Base-by-base conservation (phyloP, 2,797 vertebrate genomes). In the Labroides dimidiatus region DNA sequence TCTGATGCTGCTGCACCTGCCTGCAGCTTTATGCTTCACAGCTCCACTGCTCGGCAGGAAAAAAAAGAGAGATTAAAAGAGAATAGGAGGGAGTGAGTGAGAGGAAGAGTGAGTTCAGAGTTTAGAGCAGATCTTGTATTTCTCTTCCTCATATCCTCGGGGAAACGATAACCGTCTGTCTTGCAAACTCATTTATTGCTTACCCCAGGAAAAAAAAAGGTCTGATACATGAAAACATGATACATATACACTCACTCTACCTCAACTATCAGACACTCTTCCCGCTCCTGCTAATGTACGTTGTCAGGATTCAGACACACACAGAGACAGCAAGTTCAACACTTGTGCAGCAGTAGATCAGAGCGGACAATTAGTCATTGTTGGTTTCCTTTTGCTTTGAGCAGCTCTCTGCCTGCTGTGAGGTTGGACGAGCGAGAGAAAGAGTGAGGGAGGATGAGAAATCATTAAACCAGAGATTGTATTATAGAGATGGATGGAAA, bases 341-440 rank as follows among this genome's bases (percentile, higher is more conserved):
- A 56, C 65, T 44, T 64, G 66, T 90, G 78, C 42, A 47, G 80
- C 77, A 74, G 81, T 88, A 90, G 89, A 92, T 82, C 87, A 85
- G 69, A 83, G 69, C 51, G 51, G 80, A 82, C 80, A 89, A 87
- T 90, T 91, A 81, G 79, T 88, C 75, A 81, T 75, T 77, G 64
- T 84, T 62, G 77, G 49, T 84, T 85, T 81, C 72, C 49, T 78
- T 69, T 77, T 77, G 48, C 79, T 85, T 68, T 68, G 47, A 62
- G 72, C 60, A 9, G 61, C 69, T 77, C 79, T 78, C 54, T 72
- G 59, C 81, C 77, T 84, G 88, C 86, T 86, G 87, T 55, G 84
- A 84, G 77, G 73, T 64, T 77, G 83, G 69, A 85, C 78, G 69
- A 82, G 67, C 17, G 61, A 78, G 60, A 59, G 68, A 77, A 69